Percentiles rank a stretch among this genome's conserved stretches.
These are phyloP conservation scores for Diadromus collaris DNA, from an alignment of 2,888 invertebrate species.

Conservation along the genomic window DNA sequence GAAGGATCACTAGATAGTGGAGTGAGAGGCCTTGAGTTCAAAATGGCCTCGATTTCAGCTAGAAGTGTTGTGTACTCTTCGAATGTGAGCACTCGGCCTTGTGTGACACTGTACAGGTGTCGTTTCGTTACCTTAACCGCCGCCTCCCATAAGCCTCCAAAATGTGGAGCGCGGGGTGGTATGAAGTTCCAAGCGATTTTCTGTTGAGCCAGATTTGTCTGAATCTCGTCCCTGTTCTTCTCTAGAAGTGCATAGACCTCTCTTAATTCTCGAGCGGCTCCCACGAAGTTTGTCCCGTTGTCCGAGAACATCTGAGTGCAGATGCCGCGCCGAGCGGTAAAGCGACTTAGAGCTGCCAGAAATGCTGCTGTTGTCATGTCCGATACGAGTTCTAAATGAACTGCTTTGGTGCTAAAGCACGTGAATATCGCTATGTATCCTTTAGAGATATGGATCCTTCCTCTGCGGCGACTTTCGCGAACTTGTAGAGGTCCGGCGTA, in stretches of 20 bases:
- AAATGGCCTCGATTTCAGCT: too few relatives aligned
- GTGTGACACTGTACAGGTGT: conserved; percentile 60
- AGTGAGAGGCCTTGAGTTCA: conserved; percentile 58
- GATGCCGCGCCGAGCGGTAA: conserved; percentile 52
- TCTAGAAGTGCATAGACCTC: not conserved
- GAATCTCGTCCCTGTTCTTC: not conserved
- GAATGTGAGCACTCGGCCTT: conserved; percentile 54
- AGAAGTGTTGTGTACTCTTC: conserved; percentile 64
- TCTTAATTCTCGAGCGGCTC: conserved; percentile 51
- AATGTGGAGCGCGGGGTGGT: conserved; percentile 1
- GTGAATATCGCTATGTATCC: conserved; percentile 56
- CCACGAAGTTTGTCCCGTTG: conserved; percentile 58
- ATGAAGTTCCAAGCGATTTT: conserved; percentile 10
- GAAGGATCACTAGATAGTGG: conserved; percentile 47
- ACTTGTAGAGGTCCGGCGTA: too few relatives aligned
- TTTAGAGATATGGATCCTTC: not conserved
- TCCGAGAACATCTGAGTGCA: conserved; percentile 46
- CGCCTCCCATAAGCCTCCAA: conserved; percentile 11
- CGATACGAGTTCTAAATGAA: conserved; percentile 54
- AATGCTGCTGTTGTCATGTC: conserved; percentile 51
- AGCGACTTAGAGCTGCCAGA: conserved; percentile 52
- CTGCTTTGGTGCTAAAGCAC: conserved; percentile 60
- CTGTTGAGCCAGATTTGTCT: not conserved
- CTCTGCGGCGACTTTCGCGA: not conserved
- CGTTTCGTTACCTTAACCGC: conserved; percentile 65